Evolutionary conservation across 2,113 vertebrate genomes (phyloP).

Genomic region (Galbula dea): DNA sequence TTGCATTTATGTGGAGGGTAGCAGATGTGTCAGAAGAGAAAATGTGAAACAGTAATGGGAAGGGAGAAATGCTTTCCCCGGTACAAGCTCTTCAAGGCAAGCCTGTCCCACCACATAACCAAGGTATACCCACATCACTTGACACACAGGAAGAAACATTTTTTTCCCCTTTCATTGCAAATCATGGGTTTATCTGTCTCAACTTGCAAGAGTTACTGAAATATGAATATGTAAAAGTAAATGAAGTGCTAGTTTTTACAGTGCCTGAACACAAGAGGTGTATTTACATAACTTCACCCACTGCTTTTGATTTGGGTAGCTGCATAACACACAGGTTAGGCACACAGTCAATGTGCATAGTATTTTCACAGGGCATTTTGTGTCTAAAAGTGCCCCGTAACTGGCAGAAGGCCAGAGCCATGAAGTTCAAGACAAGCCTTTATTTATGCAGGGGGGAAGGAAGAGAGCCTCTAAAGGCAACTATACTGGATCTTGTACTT

Average conservation of each 20-base stretch:
- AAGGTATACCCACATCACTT: background rate
- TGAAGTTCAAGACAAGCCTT: background rate
- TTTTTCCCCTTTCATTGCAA: background rate
- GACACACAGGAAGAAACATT: background rate
- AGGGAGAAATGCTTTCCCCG: background rate
- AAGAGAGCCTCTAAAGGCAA: background rate
- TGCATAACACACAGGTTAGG: background rate
- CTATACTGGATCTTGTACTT: background rate
- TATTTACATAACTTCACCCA: background rate
- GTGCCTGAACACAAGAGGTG: background rate
- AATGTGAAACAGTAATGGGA: background rate
- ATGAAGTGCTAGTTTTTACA: background rate
- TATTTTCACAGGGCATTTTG: background rate
- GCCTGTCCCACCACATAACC: background rate
- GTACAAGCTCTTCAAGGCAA: background rate
- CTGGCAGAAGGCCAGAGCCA: background rate
- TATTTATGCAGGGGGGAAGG: background rate
- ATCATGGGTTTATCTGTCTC: background rate
- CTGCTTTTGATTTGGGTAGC: background rate
- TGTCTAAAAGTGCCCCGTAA: background rate
- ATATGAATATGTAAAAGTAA: background rate
- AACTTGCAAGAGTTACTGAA: background rate
- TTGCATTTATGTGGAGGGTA: accelerated
- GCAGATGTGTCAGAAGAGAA: background rate
- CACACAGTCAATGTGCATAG: background rate